Percentiles rank a stretch among this genome's conserved stretches.
Conservation (phyloP, 1,140 invertebrate species). For the Berghia stephanieae region DNA sequence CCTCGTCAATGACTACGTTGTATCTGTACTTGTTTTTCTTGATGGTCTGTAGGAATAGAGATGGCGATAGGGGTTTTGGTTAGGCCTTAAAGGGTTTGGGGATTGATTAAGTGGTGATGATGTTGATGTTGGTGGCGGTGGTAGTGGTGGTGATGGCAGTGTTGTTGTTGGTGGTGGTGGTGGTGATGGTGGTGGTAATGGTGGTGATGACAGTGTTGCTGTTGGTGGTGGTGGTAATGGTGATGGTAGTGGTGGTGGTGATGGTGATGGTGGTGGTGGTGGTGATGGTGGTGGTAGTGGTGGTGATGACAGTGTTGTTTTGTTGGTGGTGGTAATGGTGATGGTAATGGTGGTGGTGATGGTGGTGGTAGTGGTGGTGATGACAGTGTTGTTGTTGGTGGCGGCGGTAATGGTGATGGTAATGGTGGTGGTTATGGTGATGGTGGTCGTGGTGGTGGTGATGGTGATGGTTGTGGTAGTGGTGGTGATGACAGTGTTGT, state of each 20-base stretch:
- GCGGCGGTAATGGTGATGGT: no score
- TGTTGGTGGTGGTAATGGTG: no score
- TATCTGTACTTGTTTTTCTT: constrained; percentile 66
- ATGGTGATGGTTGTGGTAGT: no score
- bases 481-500: no score
- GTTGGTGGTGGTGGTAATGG: no score
- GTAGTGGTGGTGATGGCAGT: no score
- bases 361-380: neutral
- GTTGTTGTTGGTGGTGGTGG: neutral
- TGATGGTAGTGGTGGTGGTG: neutral
- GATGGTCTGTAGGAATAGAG: constrained; percentile 38
- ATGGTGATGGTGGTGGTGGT: neutral
- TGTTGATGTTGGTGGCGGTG: no score
- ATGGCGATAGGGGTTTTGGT: neutral
- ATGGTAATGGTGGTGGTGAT: neutral
- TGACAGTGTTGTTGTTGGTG: no score
- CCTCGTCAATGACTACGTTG: constrained; percentile 67
- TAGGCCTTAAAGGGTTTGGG: no score
- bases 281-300: neutral
- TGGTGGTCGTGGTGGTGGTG: neutral
- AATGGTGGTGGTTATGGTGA: no score
- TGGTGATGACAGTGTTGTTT: no score
- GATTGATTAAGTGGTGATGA: no score
- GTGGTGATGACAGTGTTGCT: neutral
- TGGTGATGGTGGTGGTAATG: neutral